A percentile compares a stretch with the other conserved stretches of the same genome.
These are phyloP conservation scores for Rhabdomys dilectus DNA, from an alignment of 2,113 vertebrate genomes.

Conservation along the genomic window DNA sequence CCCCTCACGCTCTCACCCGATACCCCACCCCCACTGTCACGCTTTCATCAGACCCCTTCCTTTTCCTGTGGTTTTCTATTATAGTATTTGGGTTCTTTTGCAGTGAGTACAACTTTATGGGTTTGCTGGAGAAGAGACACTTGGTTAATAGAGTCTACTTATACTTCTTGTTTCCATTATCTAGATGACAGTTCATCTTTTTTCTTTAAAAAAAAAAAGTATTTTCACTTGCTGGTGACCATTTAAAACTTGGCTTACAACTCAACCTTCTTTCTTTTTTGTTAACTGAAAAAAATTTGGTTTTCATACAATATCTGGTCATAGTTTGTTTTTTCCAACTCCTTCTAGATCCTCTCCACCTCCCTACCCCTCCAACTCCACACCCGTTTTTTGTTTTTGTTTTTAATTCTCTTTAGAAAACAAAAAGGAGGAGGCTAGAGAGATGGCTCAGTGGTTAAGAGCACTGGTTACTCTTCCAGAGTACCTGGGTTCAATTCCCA, in stretches of 20 bases:
- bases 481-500: too few species aligned
- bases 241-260: neutral
- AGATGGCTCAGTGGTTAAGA: too few species aligned
- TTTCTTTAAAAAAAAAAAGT: neutral
- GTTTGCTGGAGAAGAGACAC: neutral
- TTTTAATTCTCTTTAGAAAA: neutral
- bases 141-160: neutral
- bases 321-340: neutral
- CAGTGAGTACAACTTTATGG: neutral
- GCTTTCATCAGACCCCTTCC: neutral
- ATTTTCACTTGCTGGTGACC: neutral
- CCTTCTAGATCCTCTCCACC: neutral
- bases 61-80: neutral
- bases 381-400: neutral
- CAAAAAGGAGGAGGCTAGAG: neutral
- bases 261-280: neutral
- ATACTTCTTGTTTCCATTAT: neutral
- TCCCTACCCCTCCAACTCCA: neutral
- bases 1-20: neutral
- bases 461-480: too few species aligned
- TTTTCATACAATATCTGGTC: neutral
- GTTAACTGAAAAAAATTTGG: neutral
- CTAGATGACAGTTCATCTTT: neutral
- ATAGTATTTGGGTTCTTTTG: neutral
- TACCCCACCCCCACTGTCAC: too few species aligned